A percentile compares a stretch with the other conserved stretches of the same genome.
phyloP scores from a whole-genome alignment of 2,888 invertebrate species.

The Andrena bucephala region DNA sequence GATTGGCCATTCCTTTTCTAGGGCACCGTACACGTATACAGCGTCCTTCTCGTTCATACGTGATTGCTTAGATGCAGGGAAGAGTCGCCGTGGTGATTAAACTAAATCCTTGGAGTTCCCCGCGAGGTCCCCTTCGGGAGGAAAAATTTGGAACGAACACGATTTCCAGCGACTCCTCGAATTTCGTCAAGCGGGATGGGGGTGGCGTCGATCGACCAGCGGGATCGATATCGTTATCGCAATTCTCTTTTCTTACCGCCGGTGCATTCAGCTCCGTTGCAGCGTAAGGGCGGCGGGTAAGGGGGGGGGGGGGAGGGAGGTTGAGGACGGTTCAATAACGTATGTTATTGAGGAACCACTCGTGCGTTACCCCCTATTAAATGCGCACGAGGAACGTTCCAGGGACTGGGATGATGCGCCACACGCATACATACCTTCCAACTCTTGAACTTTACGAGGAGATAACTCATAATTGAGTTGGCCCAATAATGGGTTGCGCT shows the following conservation, averaged over 20 bases:
- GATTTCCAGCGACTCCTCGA: neutral
- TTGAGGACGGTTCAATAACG: slow-evolving; percentile 56
- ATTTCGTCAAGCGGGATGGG: neutral
- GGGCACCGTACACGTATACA: too few species aligned
- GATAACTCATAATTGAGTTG: slow-evolving; percentile 64
- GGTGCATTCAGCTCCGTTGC: slow-evolving; percentile 32
- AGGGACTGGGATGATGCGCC: slow-evolving; percentile 37
- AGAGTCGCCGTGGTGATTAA: neutral
- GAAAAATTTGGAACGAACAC: neutral
- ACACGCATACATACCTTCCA: slow-evolving; percentile 47
- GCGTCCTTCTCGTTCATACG: too few species aligned
- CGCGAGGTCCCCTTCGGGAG: neutral
- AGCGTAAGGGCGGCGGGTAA: neutral
- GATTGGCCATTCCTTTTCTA: too few species aligned
- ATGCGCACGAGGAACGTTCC: slow-evolving; percentile 39
- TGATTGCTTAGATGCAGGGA: too few species aligned
- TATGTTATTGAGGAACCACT: slow-evolving; percentile 55
- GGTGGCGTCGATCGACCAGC: neutral
- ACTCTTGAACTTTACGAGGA: slow-evolving; percentile 59
- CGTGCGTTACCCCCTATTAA: slow-evolving; percentile 58
- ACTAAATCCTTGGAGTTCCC: neutral
- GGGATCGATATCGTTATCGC: slow-evolving; percentile 38
- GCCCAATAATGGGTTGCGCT: slow-evolving; percentile 50
- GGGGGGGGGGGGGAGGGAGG: neutral
- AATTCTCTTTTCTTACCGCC: slow-evolving; percentile 44